phyloP scores from a whole-genome alignment of 2,888 invertebrate genomes.

The Aphodius granarius region DNA sequence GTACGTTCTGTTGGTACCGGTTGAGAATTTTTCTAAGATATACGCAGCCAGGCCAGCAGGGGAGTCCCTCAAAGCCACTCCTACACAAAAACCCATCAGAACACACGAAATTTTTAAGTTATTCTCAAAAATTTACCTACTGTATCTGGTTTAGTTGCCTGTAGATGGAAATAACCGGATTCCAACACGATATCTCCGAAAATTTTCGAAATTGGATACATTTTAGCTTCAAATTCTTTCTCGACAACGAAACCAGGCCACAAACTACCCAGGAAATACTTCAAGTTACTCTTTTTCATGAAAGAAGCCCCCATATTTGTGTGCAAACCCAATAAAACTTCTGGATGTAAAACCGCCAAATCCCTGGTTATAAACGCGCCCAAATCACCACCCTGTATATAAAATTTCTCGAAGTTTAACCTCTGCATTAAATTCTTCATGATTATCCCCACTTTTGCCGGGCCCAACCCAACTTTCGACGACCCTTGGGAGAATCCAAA shows the following conservation, averaged over 20 bases:
- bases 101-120: not conserved
- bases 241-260: conserved; percentile 63
- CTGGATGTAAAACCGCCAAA: conserved; percentile 66
- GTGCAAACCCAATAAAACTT: conserved; percentile 60
- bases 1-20: conserved; percentile 63
- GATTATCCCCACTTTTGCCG: conserved; percentile 60
- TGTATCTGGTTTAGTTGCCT: conserved; percentile 88
- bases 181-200: conserved; percentile 53
- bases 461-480: conserved; percentile 64
- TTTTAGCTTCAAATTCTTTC: conserved; percentile 54
- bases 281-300: conserved; percentile 43
- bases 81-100: not conserved
- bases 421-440: conserved; percentile 71
- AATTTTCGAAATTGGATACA: conserved; percentile 56
- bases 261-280: conserved; percentile 55
- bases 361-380: conserved; percentile 65
- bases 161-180: conserved; percentile 72
- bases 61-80: conserved; percentile 64
- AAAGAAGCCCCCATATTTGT: conserved; percentile 61
- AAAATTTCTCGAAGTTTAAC: conserved; percentile 68
- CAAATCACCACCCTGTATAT: conserved; percentile 83
- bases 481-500: conserved; percentile 60
- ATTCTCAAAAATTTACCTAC: conserved; percentile 54
- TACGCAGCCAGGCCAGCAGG: conserved; percentile 84
- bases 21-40: conserved; percentile 82